These are phyloP conservation scores for Parochlus steinenii DNA, from an alignment of 2,888 invertebrate species.

Conservation along the genomic window DNA sequence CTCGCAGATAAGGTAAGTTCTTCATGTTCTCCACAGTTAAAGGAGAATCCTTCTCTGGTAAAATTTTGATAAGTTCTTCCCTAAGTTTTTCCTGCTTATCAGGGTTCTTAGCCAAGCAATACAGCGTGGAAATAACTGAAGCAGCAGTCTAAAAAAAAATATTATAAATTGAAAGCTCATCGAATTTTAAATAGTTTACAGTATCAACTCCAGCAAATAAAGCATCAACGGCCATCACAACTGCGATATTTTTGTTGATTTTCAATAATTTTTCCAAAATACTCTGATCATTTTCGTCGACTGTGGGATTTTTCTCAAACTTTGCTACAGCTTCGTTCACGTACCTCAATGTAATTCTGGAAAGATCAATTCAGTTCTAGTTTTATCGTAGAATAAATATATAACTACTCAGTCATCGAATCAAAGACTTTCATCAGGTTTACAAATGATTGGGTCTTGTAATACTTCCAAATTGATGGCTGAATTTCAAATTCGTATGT, in stretches of 20 bases:
- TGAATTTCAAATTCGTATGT: constrained; percentile 21
- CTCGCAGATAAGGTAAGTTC: constrained; percentile 43
- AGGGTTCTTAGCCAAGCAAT: constrained; percentile 39
- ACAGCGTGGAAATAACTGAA: constrained; percentile 36
- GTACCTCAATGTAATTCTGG: constrained; percentile 23
- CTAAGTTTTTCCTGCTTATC: constrained; percentile 45
- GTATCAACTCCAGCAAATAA: constrained; percentile 42
- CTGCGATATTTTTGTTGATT: constrained; percentile 32
- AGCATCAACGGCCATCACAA: constrained; percentile 39
- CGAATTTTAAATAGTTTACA: constrained; percentile 24
- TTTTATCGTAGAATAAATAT: no score
- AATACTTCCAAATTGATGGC: constrained; percentile 23
- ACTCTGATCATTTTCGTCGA: constrained; percentile 23
- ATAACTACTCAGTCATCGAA: constrained; percentile 26
- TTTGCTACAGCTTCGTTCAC: constrained; percentile 26
- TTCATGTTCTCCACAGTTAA: constrained; percentile 30
- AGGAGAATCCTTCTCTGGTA: constrained; percentile 27
- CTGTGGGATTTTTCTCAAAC: constrained; percentile 18
- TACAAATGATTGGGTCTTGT: constrained; percentile 22
- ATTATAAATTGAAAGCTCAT: not conserved
- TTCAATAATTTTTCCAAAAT: constrained; percentile 35
- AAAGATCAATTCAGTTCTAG: constrained; percentile 34
- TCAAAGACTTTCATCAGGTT: constrained; percentile 25
- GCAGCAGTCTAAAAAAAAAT: constrained; percentile 35
- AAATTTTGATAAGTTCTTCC: constrained; percentile 33